Base-by-base conservation (phyloP, 2,888 invertebrate species). In the Meta bourneti region DNA sequence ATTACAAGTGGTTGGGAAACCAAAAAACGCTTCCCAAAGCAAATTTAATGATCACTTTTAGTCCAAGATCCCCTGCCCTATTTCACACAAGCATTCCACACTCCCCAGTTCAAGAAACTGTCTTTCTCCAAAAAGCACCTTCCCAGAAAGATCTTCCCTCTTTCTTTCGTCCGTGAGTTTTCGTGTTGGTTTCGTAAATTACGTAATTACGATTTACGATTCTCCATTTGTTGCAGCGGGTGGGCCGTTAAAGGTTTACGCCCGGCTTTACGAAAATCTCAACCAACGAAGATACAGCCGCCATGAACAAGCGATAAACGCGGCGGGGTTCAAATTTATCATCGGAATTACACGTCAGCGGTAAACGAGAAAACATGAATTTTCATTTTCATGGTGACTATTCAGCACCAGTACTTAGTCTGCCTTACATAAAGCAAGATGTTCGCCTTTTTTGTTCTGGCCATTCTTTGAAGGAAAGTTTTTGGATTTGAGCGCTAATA, bases 201-300 rank as follows among this genome's bases (percentile, higher is more conserved):
- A 61, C 78, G 89, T 89, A 89, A 89, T 89, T 89, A 89, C 83
- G 89, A 89, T 89, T 89, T 89, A 89, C 89, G 83, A 54, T 54
- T 79, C 78, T 51, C 89, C 84, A 84, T 90, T 90, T 84, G 79
- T 49, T 49, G 70, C 72, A 71, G 84, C 89, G 89, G 52, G 72
- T 20, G 11, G 19, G 77, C 75, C 78, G 82, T 82, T 91, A 91
- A 82, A 87, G 91, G 77, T 87, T 91, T 91, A 91, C 82, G 75
- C 51, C 69, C 70, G 78, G 81, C 81, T 86, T 91, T 91, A 78
- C 72, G 81, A 77, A 82, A 91, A 91, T 86, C 91, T 91, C 69
- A 72, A 20, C 79, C 81, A n/a, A 34, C 72, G 75, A 80, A 87
- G 79, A 81, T 80, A 82, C 86, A 51, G 81, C 61, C 77, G 80